A percentile compares a stretch with the other conserved stretches of the same genome.
These are phyloP conservation scores for Paratilapia polleni DNA, from an alignment of 2,113 vertebrate species.

Conservation along the genomic window DNA sequence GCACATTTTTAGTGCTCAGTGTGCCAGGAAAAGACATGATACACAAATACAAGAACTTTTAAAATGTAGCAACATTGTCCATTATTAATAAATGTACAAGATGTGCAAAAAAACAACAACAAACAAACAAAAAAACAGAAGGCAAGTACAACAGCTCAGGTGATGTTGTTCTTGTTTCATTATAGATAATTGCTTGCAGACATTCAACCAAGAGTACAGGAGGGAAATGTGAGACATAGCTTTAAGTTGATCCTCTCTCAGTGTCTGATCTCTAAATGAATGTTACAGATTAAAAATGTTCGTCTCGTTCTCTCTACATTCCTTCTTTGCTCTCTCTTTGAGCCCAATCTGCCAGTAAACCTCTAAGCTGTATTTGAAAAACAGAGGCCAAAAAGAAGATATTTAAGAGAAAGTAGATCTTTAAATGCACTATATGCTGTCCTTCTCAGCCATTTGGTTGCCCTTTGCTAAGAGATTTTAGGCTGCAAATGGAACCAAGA, in stretches of 20 bases:
- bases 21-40: neutral
- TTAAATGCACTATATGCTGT: slow-evolving; percentile 46
- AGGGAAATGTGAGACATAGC: slow-evolving; percentile 41
- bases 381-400: slow-evolving; percentile 44
- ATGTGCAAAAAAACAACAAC: neutral
- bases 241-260: slow-evolving; percentile 66
- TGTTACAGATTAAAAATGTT: slow-evolving; percentile 58
- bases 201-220: neutral
- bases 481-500: slow-evolving; percentile 7
- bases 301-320: slow-evolving; percentile 4
- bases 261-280: slow-evolving; percentile 70
- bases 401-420: slow-evolving; percentile 50
- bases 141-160: neutral
- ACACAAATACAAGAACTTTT: neutral
- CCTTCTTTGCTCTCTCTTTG: slow-evolving; percentile 27
- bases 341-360: slow-evolving; percentile 49
- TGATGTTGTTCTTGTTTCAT: neutral
- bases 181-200: neutral
- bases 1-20: slow-evolving; percentile 38
- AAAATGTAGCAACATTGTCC: neutral
- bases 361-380: slow-evolving; percentile 67
- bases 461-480: slow-evolving; percentile 13
- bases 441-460: slow-evolving; percentile 5
- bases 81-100: neutral
- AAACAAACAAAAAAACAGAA: neutral